Evolutionary conservation across 2,113 vertebrate genomes (phyloP).

Genomic region (Bos javanicus): DNA sequence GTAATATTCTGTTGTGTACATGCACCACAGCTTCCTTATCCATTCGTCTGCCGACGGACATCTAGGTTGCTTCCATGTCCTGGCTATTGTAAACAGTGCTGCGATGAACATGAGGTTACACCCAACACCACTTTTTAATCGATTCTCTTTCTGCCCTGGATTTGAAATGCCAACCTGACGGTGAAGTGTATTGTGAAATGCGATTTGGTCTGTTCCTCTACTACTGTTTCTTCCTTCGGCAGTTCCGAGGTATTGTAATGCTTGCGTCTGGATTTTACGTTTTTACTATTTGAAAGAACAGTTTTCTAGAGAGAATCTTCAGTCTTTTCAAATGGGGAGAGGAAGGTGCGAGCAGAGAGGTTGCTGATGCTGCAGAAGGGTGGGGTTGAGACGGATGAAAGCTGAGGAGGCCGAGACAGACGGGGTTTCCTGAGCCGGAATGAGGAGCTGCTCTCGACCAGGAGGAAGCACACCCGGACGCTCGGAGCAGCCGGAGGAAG

Average conservation of each 20-base stretch:
- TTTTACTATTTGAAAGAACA: neutral
- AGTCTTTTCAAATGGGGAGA: neutral
- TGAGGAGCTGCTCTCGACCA: neutral
- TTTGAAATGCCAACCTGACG: neutral
- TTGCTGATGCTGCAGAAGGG: too few species aligned
- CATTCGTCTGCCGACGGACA: accelerated
- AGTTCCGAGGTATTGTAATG: neutral
- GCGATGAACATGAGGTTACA: neutral
- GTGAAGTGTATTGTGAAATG: too few species aligned
- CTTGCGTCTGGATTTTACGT: neutral
- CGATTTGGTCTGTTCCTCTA: neutral
- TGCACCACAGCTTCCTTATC: neutral
- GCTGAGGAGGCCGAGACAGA: neutral
- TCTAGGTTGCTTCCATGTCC: neutral
- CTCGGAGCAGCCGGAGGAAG: neutral
- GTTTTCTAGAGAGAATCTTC: neutral
- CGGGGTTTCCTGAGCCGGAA: neutral
- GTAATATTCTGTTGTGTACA: neutral
- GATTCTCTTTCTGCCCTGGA: too few species aligned
- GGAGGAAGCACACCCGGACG: neutral
- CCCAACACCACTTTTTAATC: neutral
- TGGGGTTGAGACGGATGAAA: neutral
- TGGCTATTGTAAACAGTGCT: neutral
- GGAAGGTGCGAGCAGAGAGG: neutral
- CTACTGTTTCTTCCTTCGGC: neutral